Evolutionary conservation across 2,888 invertebrate species (phyloP), one percentile per base, ranked within the genome.

Genomic region (Dasysyrphus tricinctus): DNA sequence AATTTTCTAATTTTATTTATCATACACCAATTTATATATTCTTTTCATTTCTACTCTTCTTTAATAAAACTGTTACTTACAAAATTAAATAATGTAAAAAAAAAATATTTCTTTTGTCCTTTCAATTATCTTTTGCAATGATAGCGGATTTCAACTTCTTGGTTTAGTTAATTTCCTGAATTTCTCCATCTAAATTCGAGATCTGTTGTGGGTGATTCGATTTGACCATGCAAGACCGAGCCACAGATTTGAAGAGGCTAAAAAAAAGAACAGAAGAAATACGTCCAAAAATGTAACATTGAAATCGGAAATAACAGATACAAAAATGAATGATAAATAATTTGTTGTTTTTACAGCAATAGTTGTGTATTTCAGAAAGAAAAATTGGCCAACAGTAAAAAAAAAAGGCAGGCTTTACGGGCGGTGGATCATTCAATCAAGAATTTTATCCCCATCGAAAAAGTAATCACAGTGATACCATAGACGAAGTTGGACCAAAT

Each of bases 231-330:
- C 98, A 99, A 0, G 98, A 98, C 87, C 98, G 95, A 29, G 99
- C 99, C 88, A 99, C 98, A 2, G 98, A 98, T 91, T 98, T 98
- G 93, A 98, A 98, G 90, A 99, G 94, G 91, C 98, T 98, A 44
- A 56, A 76, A 81, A 88, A 79, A 70, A 61, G 39, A 57, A 77
- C 47, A 56, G 5, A 47, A 9, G 1, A n/a, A 47, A 47, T 47
- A 32, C 2, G 5, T 32, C 32, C 2, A 32, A 32, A 5, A 4
- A 32, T 6, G 7, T 32, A 3, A 32, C 7, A 32, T 5, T 3
- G 32, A 32, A 24, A 24, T 24, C 24, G 24, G 24, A 24, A 24
- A 24, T 24, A 3, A 3, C 24, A 24, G 24, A 3, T 24, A 24
- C 1, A 24, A 1, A 24, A 24, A 2, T 24, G 2, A 4, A 32